Evolutionary conservation across 2,888 invertebrate species (phyloP), one percentile per base, ranked within the genome.

Genomic region (Nyleta sp.): DNA sequence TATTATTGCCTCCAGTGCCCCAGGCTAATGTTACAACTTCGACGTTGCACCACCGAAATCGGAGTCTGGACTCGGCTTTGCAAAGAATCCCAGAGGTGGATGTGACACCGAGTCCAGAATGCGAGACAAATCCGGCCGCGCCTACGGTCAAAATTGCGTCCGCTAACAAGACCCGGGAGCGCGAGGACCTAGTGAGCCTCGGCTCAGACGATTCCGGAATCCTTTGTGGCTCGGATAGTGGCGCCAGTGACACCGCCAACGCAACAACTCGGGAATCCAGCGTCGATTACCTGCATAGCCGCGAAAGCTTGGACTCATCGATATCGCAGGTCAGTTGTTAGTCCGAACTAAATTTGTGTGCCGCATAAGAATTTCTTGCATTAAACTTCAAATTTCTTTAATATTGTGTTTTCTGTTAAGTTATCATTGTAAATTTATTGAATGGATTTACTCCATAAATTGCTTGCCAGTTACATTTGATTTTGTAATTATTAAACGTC

Each of bases 51-150:
- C 97, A 97, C 91, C 94, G 97, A 85, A 97, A 97, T 92, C 94
- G 97, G 82, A 97, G 97, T 89, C 92, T 97, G 90, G 97, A 97
- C 91, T 97, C 97, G 72, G 97, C 96, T 76, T 93, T 97, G 81
- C 97, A 97, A 91, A 93, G 96, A 91, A 97, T 97, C 89, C 97
- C 97, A 77, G 97, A 97, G 92, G 96, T 95, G 88, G 95, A 95
- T 92, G 92, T 93, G 8, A 93, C 93, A 11, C 93, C 93, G n/a
- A 93, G 93, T 85, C 93, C 94, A 24, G 93, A 94, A 89, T 92
- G 93, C 85, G 93, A 93, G 81, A 87, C 89, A 7, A 89, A 87
- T 74, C 90, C 90, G 3, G 84, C 85, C 0, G 85, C 87, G 8
- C 81, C 82, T 18, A 64, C 72, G 20, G 80, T 87, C 89, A 93